These are phyloP conservation scores for Silurus aristotelis DNA, from an alignment of 2,797 vertebrate genomes.

Conservation along the genomic window DNA sequence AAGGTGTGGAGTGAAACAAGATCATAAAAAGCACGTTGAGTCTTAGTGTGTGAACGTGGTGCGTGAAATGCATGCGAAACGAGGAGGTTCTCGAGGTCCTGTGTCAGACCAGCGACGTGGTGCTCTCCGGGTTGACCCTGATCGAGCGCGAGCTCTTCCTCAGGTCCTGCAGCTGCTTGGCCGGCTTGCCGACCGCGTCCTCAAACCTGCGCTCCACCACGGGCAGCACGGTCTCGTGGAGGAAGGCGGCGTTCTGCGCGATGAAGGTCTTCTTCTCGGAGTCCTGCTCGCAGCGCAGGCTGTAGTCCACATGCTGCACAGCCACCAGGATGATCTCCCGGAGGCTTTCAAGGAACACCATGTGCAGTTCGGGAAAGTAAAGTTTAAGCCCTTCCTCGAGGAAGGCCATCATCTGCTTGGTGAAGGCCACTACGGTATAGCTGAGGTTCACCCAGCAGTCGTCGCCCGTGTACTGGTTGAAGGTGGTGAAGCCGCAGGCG, in stretches of 20 bases:
- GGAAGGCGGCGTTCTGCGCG: conserved; percentile 90
- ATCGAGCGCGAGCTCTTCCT: conserved; percentile 85
- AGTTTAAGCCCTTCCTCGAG: conserved; percentile 95
- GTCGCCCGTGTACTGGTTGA: conserved; percentile 93
- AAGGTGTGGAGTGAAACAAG: not conserved
- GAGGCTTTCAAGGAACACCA: conserved; percentile 95
- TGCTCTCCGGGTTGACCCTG: conserved; percentile 93
- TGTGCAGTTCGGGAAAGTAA: conserved; percentile 96
- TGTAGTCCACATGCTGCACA: conserved; percentile 97
- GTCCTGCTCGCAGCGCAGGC: conserved; percentile 96
- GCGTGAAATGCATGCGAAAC: not conserved
- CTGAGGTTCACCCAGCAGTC: conserved; percentile 99
- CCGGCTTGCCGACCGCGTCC: conserved; percentile 94
- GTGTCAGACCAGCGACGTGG: conserved; percentile 88
- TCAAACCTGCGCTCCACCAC: conserved; percentile 94
- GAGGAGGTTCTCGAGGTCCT: too few species aligned
- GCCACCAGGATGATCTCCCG: conserved; percentile 94
- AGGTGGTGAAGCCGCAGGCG: conserved; percentile 81
- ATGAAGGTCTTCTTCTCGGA: conserved; percentile 92
- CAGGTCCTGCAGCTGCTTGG: conserved; percentile 95
- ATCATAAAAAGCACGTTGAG: not conserved
- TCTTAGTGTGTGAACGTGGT: not conserved
- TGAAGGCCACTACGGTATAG: conserved; percentile 96
- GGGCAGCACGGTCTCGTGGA: conserved; percentile 93
- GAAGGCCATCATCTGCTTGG: conserved; percentile 98